Base-by-base conservation (phyloP, 2,797 vertebrate genomes). In the Pteropus rufus region DNA sequence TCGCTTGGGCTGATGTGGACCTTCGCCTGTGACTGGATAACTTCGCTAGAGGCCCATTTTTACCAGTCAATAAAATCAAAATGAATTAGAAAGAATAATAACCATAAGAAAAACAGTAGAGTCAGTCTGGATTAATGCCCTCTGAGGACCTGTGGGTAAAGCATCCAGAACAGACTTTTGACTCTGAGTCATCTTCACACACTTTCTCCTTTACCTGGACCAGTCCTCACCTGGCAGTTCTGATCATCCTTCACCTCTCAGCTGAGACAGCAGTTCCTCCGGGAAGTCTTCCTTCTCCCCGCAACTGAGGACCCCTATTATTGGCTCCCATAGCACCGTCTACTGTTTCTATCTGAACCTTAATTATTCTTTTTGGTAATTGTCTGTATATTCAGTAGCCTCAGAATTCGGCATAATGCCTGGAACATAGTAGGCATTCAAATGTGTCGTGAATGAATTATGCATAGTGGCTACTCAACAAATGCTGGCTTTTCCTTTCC, bases 11-110 rank as follows among this genome's bases (percentile, higher is more conserved):
- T 65, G 34, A 58, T 16, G 26, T 64, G 39, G 62, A 54, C 81
- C 86, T 80, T 95, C 19, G 26, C 39, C 34, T 70, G 1, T 72
- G 69, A 88, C 85, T 75, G 73, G 60, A 29, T 82, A 65, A 18
- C 34, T 97, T 93, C 73, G 49, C 19, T 34, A 26, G 14, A 46
- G 54, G 70, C 46, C 26, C 3, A 14, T 91, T 89, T 91, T 65
- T 44, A 70, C 65, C 29, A 10, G 52, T 67, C 10, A 34, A 36
- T 84, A 73, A 91, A 92, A 36, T 80, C 70, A 83, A 84, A 95
- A 97, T 96, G 91, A 95, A 92, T 31, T 46, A 65, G 64, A 84
- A 91, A 86, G 73, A 94, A 46, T 82, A 83, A 83, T 36, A 91
- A 39, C 46, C 41, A 29, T 44, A 77, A 80, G 87, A 64, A 54